phyloP scores from a whole-genome alignment of 2,888 invertebrate species.

The Plemyria rubiginata region DNA sequence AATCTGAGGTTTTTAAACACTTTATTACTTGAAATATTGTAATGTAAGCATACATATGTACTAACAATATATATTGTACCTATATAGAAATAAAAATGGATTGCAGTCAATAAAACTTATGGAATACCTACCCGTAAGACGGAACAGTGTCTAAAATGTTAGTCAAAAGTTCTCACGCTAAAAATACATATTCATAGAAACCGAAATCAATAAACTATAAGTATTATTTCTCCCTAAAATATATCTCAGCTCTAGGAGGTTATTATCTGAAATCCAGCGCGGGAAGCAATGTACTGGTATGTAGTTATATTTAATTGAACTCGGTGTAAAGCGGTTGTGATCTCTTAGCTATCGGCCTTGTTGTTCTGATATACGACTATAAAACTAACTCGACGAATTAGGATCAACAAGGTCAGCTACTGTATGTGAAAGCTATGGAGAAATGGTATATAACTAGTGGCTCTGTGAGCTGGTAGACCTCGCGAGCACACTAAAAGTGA shows the following conservation, averaged over 20 bases:
- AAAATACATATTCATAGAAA: neutral
- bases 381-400: slow-evolving; percentile 52
- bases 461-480: too few relatives aligned
- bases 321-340: slow-evolving; percentile 55
- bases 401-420: slow-evolving; percentile 54
- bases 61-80: too few relatives aligned
- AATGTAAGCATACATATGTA: too few relatives aligned
- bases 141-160: too few relatives aligned
- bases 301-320: slow-evolving; percentile 75
- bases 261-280: slow-evolving; percentile 53
- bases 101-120: too few relatives aligned
- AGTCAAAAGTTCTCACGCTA: neutral
- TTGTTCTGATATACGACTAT: slow-evolving; percentile 54
- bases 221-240: neutral
- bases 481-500: too few relatives aligned
- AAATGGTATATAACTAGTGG: slow-evolving; percentile 34
- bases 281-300: slow-evolving; percentile 65
- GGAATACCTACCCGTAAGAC: too few relatives aligned
- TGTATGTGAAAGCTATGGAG: slow-evolving; percentile 38
- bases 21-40: too few relatives aligned
- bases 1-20: too few relatives aligned
- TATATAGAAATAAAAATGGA: too few relatives aligned
- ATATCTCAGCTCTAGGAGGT: slow-evolving; percentile 12
- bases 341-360: slow-evolving; percentile 48
- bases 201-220: too few relatives aligned